Conservation (phyloP, 2,797 vertebrate species). For the Alosa sapidissima region DNA sequence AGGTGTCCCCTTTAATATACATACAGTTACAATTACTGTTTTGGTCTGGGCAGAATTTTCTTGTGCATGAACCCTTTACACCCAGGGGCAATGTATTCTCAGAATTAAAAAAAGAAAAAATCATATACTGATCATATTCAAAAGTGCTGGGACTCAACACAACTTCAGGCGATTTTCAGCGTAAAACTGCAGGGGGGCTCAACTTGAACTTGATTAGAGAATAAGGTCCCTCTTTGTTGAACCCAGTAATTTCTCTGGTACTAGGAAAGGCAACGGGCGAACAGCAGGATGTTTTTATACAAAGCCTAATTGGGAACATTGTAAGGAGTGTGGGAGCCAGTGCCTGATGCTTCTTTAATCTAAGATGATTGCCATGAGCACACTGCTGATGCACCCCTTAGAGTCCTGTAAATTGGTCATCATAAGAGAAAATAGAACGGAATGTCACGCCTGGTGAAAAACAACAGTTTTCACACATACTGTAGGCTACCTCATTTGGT, state of each 20-base stretch:
- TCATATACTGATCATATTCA: background rate
- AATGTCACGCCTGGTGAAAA: background rate
- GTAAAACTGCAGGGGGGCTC: background rate
- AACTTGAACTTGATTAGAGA: background rate
- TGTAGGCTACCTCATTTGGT: no score
- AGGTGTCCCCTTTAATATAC: no score
- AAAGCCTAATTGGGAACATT: constrained; percentile 75
- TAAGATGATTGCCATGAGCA: constrained; percentile 56
- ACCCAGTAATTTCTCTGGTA: constrained; percentile 24
- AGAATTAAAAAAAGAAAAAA: background rate
- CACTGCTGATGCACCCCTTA: constrained; percentile 50
- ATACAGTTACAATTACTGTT: background rate
- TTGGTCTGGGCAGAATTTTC: background rate
- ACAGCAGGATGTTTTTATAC: constrained; percentile 50
- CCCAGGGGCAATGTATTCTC: background rate
- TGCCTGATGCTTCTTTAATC: constrained; percentile 50
- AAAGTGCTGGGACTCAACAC: background rate
- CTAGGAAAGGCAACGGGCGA: constrained; percentile 43
- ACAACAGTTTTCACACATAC: no score
- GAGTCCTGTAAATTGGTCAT: constrained; percentile 54
- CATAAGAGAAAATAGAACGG: constrained; percentile 32
- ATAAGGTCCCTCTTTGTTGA: background rate
- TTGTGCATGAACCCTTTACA: background rate
- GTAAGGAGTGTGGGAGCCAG: constrained; percentile 53
- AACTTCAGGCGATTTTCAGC: background rate